Percentiles rank a stretch among this genome's conserved stretches.
These are phyloP conservation scores for Drosophila robusta DNA, from an alignment of 2,888 invertebrate genomes.

Conservation along the genomic window DNA sequence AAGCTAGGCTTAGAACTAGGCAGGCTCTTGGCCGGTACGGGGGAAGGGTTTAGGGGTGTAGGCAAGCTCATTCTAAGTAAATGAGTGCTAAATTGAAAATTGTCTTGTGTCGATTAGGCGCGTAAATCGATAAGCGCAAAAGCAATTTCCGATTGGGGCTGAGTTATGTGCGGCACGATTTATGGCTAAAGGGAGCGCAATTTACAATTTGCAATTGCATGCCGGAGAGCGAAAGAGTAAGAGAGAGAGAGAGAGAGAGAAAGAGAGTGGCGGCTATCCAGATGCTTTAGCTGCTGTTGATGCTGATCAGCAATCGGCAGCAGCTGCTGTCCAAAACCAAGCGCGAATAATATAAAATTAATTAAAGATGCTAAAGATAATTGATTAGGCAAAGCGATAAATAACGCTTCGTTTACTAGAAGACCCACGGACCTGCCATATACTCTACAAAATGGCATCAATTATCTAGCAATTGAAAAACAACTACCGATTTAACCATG, in stretches of 20 bases:
- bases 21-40: background rate
- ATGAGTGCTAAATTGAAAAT: conserved; percentile 73
- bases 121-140: conserved; percentile 77
- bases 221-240: conserved; percentile 16
- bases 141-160: conserved; percentile 78
- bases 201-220: conserved; percentile 65
- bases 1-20: background rate
- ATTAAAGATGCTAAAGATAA: conserved; percentile 85
- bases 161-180: conserved; percentile 75
- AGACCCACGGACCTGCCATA: background rate
- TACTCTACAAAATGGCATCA: conserved; percentile 36
- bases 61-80: conserved; percentile 33
- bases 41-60: background rate
- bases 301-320: conserved; percentile 61
- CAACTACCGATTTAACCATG: conserved; percentile 1
- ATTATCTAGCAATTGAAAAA: conserved; percentile 23
- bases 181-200: conserved; percentile 60
- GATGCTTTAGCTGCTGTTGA: conserved; percentile 26
- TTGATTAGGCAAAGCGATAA: conserved; percentile 85
- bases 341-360: conserved; percentile 84
- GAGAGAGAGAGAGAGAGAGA: conserved; percentile 1
- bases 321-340: conserved; percentile 59
- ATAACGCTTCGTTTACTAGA: conserved; percentile 78
- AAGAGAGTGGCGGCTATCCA: conserved; percentile 27
- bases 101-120: conserved; percentile 72